Evolutionary conservation across 2,797 vertebrate species (phyloP).

Genomic region (Lophius americanus): DNA sequence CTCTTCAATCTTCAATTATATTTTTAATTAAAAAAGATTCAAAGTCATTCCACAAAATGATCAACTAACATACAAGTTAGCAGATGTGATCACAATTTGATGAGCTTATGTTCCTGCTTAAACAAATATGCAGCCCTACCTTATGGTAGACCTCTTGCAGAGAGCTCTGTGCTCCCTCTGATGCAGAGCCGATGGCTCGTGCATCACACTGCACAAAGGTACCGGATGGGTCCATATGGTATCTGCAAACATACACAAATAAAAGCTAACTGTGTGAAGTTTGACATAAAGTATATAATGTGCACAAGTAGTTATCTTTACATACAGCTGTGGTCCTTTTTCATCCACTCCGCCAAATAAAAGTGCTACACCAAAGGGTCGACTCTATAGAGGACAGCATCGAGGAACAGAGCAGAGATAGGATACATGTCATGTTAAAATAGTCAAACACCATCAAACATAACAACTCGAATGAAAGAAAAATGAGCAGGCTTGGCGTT

Average conservation of each 20-base stretch:
- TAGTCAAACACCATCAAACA: not conserved
- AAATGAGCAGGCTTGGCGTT: not conserved
- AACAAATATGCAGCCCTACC: slow-evolving; percentile 72
- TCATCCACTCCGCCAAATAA: slow-evolving; percentile 98
- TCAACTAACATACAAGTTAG: not conserved
- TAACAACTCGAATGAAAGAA: not conserved
- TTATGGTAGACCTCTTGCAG: slow-evolving; percentile 98
- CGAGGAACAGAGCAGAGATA: slow-evolving; percentile 3
- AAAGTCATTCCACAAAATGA: not conserved
- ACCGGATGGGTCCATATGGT: slow-evolving; percentile 98
- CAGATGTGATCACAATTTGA: not conserved
- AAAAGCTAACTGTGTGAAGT: not conserved
- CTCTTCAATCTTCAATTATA: not conserved
- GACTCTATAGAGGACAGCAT: slow-evolving; percentile 82
- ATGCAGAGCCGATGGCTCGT: slow-evolving; percentile 95
- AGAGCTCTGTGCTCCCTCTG: slow-evolving; percentile 97
- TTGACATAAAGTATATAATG: not conserved
- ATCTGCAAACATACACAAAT: slow-evolving; percentile 76
- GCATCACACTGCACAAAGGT: slow-evolving; percentile 98
- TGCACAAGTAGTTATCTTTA: slow-evolving; percentile 24
- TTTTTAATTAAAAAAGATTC: too few relatives aligned
- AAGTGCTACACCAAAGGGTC: slow-evolving; percentile 95
- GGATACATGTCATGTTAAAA: not conserved
- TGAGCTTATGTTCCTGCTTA: not conserved
- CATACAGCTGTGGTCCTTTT: slow-evolving; percentile 98